phyloP scores from a whole-genome alignment of 2,797 vertebrate species.

The Poecile montanus region DNA sequence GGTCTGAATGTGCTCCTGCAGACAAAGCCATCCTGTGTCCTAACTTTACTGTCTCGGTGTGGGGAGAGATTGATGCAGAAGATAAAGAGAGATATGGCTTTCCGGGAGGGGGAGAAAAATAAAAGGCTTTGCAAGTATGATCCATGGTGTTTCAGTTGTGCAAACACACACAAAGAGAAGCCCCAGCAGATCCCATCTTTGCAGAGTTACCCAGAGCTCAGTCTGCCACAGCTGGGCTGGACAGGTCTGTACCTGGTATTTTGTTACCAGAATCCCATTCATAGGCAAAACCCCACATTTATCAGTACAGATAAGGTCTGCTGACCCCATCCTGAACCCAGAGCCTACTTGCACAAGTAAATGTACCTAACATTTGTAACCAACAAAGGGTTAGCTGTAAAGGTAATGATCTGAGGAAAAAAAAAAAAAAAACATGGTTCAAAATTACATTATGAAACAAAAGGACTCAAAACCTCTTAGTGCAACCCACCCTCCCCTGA shows the following conservation, averaged over 20 bases:
- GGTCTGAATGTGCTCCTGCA: conserved; percentile 60
- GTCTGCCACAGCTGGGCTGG: accelerated
- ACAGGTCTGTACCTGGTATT: not conserved
- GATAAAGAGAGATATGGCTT: conserved; percentile 56
- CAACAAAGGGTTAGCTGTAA: not conserved
- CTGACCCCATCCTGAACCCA: not conserved
- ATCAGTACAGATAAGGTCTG: not conserved
- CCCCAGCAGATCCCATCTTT: not conserved
- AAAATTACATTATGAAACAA: not conserved
- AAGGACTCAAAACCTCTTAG: not conserved
- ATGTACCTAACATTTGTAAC: not conserved
- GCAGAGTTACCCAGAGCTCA: not conserved
- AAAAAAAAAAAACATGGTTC: not conserved
- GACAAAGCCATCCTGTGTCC: conserved; percentile 63
- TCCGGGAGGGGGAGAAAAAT: not conserved
- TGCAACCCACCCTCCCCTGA: accelerated
- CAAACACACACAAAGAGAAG: not conserved
- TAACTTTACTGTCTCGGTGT: conserved; percentile 12
- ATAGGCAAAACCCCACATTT: not conserved
- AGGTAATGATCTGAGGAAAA: not conserved
- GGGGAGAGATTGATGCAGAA: conserved; percentile 57
- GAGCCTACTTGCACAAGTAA: not conserved
- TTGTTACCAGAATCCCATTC: not conserved
- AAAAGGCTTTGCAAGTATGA: not conserved
- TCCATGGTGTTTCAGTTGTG: not conserved